Evolutionary conservation across 2,113 vertebrate genomes (phyloP).

Genomic region (Psephotus haematonotus): DNA sequence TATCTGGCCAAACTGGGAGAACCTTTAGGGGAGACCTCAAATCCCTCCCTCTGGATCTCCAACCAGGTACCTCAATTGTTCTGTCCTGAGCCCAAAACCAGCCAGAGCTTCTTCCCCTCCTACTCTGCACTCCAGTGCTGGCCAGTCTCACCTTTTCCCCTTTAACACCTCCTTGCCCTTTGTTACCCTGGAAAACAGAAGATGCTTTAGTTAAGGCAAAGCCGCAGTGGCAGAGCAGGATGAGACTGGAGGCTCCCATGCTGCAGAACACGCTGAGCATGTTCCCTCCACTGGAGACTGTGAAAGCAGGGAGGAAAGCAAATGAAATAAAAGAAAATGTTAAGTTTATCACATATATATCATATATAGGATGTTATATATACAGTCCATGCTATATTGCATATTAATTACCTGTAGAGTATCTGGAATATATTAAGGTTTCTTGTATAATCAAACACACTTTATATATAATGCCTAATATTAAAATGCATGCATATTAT

Average conservation of each 20-base stretch:
- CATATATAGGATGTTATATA: background rate
- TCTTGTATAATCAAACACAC: background rate
- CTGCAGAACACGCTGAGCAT: background rate
- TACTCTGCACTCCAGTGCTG: background rate
- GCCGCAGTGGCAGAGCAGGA: background rate
- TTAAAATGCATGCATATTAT: background rate
- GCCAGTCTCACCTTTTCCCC: conserved; percentile 79
- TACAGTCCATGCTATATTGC: background rate
- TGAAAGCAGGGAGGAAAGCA: background rate
- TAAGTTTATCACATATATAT: background rate
- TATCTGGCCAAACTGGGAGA: background rate
- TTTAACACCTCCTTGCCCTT: conserved; percentile 79
- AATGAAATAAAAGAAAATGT: background rate
- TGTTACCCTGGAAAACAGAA: conserved; percentile 80
- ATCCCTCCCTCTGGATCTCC: background rate
- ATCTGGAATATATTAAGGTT: background rate
- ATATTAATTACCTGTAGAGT: background rate
- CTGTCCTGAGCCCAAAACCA: background rate
- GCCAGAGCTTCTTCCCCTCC: background rate
- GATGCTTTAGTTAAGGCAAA: background rate
- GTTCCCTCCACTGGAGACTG: background rate
- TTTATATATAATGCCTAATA: background rate
- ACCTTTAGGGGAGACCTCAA: background rate
- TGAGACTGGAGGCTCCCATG: background rate
- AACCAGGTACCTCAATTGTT: background rate